Base-by-base conservation (phyloP, 2,113 vertebrate species). In the Anolis sagrei region DNA sequence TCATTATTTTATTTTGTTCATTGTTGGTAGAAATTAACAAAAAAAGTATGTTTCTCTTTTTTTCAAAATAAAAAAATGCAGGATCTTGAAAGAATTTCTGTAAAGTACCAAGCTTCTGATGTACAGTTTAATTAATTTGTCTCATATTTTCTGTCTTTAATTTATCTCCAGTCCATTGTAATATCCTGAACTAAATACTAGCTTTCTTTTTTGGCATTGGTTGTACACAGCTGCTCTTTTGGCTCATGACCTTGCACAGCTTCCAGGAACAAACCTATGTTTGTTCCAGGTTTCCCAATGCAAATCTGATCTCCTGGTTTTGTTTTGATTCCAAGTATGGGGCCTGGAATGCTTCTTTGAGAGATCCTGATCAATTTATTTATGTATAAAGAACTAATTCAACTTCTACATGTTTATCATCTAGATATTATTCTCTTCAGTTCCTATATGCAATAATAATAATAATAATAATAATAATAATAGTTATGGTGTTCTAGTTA, bases 141-240 rank as follows among this genome's bases (percentile, higher is more conserved):
- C 66, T 44, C 72, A 76, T 34, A 29, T 18, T 83, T 36, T 39
- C 69, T 83, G 51, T 36, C 70, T 82, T 49, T 54, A 72, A 82
- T 7, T 29, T n/a, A 54, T 64, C 51, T 76, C 39, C n/a, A 66
- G 44, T 66, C 76, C n/a, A 76, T 48, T 84, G 44, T 66, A 49
- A 49, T 21, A 7, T 84, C 29, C 39, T 49, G 58, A 64, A 76
- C 21, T 62, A 84, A 27, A 76, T 9, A 76, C 27, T 64, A 76
- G 36, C 58, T 76, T 11, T 29, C 19, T 75, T 83, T 34, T 36
- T 75, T 76, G 72, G 72, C 72, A 76, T 75, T 72, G 44, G 82
- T 4, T 76, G 19, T 32, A 76, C 29, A 83, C 72, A 83, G 82
- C 58, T 83, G 82, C 58, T 75, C 34, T 75, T 18, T 76, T 83